Base-by-base conservation (phyloP, 2,797 vertebrate species). In the Phoeniculus purpureus region DNA sequence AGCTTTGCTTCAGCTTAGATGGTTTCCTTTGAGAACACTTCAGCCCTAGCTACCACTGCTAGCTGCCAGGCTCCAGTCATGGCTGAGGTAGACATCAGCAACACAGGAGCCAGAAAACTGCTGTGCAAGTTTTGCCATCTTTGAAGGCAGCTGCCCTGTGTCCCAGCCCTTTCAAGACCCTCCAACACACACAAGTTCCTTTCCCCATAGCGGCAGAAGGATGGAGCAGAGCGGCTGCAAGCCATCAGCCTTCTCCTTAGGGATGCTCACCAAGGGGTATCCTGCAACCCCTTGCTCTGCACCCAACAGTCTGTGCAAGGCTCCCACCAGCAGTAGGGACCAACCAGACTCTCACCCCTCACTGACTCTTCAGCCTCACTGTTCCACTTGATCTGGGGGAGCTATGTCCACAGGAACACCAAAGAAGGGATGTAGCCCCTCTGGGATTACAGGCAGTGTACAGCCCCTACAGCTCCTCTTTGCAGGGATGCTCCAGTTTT, bases 151-250 rank as follows among this genome's bases (percentile, higher is more conserved):
- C 21, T 37, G 32, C 32, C 32, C 66, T 3, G 3, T 0, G 6
- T 15, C 19, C 43, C 12, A 19, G 4, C 26, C 50, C 17, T 47
- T 8, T 37, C 37, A 37, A 37, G 37, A 8, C 37, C 37, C 43
- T 5, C 34, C 17, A 20, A 31, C 27, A 4, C 4, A 5, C 3
- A 1, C n/a, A 4, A 6, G 45, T 25, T 16, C 10, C 43, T 18
- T 27, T 29, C 48, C 58, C 34, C 7, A 1, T 32, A 3, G n/a
- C 15, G 40, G 14, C 1, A 1, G 6, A 12, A 15, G 32, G 3
- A 52, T 25, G 21, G 25, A 1, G 0, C 37, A 8, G 54, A 23
- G 37, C 0, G 1, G 48, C 52, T 16, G 13, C 1, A 2, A 43
- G 23, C 56, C 19, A 2, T 3, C 4, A 1, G 23, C 32, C 40